Evolutionary conservation across 2,113 vertebrate genomes (phyloP), one percentile per base, ranked within the genome.

Genomic region (Beaufortia kweichowensis): DNA sequence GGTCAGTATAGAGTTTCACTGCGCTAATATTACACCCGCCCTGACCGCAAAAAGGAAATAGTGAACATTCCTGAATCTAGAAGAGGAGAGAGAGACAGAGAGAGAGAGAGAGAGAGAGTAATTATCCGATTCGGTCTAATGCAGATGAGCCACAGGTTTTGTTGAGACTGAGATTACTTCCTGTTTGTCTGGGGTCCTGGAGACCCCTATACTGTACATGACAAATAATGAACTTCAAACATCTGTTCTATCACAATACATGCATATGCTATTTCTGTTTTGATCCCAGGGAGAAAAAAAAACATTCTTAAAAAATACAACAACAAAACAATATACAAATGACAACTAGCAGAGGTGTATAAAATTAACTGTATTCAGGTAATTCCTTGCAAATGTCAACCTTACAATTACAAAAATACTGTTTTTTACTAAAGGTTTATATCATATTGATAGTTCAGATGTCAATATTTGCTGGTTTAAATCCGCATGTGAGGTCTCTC

Each of bases 51-150:
- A 88, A 83, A 93, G 92, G 93, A 89, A 92, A 94, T 94, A 89
- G 90, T 91, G 93, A 89, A 88, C 92, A 95, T 95, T 95, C 93
- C 91, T 92, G 85, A 83, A 90, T 79, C 84, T 88, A 90, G 91
- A 90, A 92, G 91, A 90, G 87, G 76, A 77, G 28, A 28, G 31
- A 64, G 33, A 28, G 33, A 65, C 43, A 23, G 29, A 77, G 63
- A 82, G 57, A 76, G 77, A 85, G 72, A 85, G 50, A 85, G 81
- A 82, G 82, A 81, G 76, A 88, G 63, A 84, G 84, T 33, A 35
- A 48, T 61, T 73, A 61, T 73, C 53, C 33, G 33, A 72, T 72
- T 60, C 10, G 23, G 11, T 73, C 9, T 73, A 23, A 60, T 15
- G 9, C 39, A 48, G 6, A 43, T 60, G 35, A 73, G 14, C 24